These are phyloP conservation scores for Coecobrya sp. DNA, from an alignment of 2,888 invertebrate species.

Conservation along the genomic window DNA sequence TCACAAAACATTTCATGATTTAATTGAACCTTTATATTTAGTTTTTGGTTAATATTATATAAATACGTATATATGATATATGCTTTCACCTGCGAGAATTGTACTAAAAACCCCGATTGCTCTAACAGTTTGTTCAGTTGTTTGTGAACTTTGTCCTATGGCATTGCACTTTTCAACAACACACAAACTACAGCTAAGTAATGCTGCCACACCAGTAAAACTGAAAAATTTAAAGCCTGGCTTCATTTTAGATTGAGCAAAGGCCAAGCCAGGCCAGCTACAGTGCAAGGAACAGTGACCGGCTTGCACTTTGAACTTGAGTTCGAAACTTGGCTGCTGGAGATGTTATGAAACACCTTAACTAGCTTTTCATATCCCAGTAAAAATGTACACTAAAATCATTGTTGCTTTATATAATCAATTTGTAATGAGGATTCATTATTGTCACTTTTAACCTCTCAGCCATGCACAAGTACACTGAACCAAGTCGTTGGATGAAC, in stretches of 20 bases:
- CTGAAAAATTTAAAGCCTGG: constrained; percentile 66
- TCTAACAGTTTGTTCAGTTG: not conserved
- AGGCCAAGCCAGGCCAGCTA: constrained; percentile 58
- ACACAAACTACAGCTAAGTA: constrained; percentile 55
- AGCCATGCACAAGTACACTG: constrained; percentile 51
- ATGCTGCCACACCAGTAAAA: constrained; percentile 32
- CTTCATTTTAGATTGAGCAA: constrained; percentile 57
- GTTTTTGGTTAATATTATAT: not conserved
- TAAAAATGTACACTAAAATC: constrained; percentile 8
- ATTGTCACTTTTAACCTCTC: constrained; percentile 47
- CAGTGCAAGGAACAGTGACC: not conserved
- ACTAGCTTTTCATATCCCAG: not conserved
- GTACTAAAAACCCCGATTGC: constrained; percentile 53
- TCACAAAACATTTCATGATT: not conserved
- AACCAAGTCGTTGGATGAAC: constrained; percentile 59
- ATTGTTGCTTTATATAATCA: constrained; percentile 14
- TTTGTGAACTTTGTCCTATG: not conserved
- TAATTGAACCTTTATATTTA: not conserved
- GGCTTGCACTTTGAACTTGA: not conserved
- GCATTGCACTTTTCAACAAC: constrained; percentile 59
- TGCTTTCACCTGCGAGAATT: constrained; percentile 49
- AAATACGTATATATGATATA: too few species aligned
- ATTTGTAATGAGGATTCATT: not conserved
- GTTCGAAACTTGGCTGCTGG: not conserved
- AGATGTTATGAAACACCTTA: constrained; percentile 11